These are phyloP conservation scores for Hippoglossus hippoglossus DNA, from an alignment of 2,797 vertebrate genomes.

Conservation along the genomic window DNA sequence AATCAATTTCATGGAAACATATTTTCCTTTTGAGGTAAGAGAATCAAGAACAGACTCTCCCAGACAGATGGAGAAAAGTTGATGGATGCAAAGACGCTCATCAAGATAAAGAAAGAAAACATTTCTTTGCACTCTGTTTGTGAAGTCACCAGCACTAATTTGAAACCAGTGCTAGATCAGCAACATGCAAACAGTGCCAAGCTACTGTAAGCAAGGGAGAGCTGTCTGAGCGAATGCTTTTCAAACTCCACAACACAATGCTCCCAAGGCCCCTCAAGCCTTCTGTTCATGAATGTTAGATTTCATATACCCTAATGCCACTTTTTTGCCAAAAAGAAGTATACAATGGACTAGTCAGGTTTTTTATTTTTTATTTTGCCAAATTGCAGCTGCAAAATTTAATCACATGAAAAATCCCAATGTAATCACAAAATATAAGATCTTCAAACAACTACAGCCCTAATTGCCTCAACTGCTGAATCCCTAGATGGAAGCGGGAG, in stretches of 20 bases:
- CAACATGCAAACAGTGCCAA: conserved; percentile 37
- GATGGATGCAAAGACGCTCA: background rate
- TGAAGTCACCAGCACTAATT: conserved; percentile 15
- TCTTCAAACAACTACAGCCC: conserved; percentile 5
- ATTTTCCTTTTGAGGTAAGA: background rate
- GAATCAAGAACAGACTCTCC: background rate
- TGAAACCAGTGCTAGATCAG: conserved; percentile 21
- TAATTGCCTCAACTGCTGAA: too few species aligned
- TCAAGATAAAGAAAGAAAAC: background rate
- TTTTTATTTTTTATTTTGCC: background rate
- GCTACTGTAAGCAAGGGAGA: conserved; percentile 23
- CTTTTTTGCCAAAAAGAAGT: conserved; percentile 11
- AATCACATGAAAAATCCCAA: background rate
- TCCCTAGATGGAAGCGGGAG: too few species aligned
- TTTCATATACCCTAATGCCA: conserved; percentile 23
- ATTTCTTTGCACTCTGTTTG: background rate
- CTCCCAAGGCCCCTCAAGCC: conserved; percentile 38
- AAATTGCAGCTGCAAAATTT: conserved; percentile 10
- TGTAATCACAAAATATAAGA: background rate
- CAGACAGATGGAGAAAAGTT: background rate
- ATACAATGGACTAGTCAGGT: conserved; percentile 4
- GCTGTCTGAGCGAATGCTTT: conserved; percentile 42
- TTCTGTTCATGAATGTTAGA: conserved; percentile 51
- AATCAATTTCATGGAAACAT: background rate
- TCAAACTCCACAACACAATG: conserved; percentile 34